Conservation (phyloP, 2,113 vertebrate species). For the Leptobrachium ailaonicum region DNA sequence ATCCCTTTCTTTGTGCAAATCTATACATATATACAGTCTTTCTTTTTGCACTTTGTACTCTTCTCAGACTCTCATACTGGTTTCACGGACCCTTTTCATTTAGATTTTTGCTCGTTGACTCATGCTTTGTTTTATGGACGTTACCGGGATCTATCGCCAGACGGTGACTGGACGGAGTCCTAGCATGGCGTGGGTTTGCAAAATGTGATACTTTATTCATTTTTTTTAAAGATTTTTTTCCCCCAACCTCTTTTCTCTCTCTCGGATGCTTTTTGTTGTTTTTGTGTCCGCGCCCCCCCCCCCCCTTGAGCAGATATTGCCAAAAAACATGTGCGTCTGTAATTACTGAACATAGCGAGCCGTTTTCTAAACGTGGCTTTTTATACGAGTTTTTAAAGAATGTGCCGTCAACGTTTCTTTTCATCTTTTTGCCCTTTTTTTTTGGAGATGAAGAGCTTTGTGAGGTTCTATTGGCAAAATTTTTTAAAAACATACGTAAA, state of each 20-base stretch:
- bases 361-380: slow-evolving; percentile 20
- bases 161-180: slow-evolving; percentile 23
- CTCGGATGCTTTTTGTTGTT: slow-evolving; percentile 54
- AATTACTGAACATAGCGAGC: slow-evolving; percentile 37
- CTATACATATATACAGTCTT: slow-evolving; percentile 59
- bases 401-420: not conserved
- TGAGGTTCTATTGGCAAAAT: too few species aligned
- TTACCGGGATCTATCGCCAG: slow-evolving; percentile 16
- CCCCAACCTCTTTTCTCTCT: slow-evolving; percentile 11
- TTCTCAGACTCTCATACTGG: not conserved
- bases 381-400: slow-evolving; percentile 44
- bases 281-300: slow-evolving; percentile 25
- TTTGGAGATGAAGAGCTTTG: not conserved
- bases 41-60: slow-evolving; percentile 25
- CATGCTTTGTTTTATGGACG: slow-evolving; percentile 20
- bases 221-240: not conserved
- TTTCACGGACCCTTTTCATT: slow-evolving; percentile 7
- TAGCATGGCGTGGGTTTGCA: not conserved
- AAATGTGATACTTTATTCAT: slow-evolving; percentile 66
- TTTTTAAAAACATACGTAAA: too few species aligned
- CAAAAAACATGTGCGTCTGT: slow-evolving; percentile 42
- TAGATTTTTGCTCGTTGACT: not conserved
- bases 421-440: not conserved
- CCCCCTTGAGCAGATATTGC: slow-evolving; percentile 56
- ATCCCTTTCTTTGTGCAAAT: slow-evolving; percentile 54